Conservation (phyloP, 2,888 invertebrate genomes). For the Drosophila phalerata region DNA sequence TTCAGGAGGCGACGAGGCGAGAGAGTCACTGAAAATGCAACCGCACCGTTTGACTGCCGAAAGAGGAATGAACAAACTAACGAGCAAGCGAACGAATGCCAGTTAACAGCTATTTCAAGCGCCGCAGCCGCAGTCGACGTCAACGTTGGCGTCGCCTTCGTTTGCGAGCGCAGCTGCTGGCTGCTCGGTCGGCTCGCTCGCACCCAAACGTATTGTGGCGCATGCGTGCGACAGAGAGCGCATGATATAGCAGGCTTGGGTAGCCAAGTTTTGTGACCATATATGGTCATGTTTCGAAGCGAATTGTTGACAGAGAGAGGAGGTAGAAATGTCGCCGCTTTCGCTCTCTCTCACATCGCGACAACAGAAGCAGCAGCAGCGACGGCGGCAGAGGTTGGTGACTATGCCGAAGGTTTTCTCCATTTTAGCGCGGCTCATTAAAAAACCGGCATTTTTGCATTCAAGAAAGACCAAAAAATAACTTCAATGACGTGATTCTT, state of each 20-base stretch:
- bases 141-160: conserved; percentile 20
- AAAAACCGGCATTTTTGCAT: conserved; percentile 68
- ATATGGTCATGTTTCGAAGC: conserved; percentile 85
- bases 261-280: conserved; percentile 85
- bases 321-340: conserved; percentile 56
- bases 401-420: conserved; percentile 72
- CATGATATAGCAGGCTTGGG: conserved; percentile 52
- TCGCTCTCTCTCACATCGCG: conserved; percentile 52
- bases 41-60: conserved; percentile 72
- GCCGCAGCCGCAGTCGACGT: conserved; percentile 35
- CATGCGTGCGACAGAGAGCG: conserved; percentile 70
- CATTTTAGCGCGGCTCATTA: conserved; percentile 68
- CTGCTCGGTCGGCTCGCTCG: conserved; percentile 41
- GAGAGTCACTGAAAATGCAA: conserved; percentile 56
- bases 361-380: not conserved
- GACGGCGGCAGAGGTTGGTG: conserved; percentile 22
- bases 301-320: conserved; percentile 56
- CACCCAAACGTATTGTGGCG: conserved; percentile 34
- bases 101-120: conserved; percentile 72
- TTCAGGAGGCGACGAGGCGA: conserved; percentile 50
- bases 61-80: conserved; percentile 70
- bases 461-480: conserved; percentile 59
- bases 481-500: conserved; percentile 70
- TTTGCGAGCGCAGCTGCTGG: conserved; percentile 37
- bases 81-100: conserved; percentile 47